Evolutionary conservation across 2,888 invertebrate species (phyloP).

Genomic region (Shargacucullia verbasci): DNA sequence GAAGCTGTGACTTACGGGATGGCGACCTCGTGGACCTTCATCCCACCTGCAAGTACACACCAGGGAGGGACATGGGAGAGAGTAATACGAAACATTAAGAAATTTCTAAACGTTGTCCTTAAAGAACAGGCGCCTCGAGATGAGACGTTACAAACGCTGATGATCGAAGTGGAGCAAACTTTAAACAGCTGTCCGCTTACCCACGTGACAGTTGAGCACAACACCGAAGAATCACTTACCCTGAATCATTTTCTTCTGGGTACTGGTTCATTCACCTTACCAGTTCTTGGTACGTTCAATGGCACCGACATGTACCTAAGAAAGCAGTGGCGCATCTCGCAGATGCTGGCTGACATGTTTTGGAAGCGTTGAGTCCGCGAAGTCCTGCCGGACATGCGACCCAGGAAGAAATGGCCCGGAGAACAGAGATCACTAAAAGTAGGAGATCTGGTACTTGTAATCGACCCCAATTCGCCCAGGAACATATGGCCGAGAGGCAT

Average conservation of each 20-base stretch:
- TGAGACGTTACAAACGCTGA: slow-evolving; percentile 28
- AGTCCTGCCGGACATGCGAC: slow-evolving; percentile 33
- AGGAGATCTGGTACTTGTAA: slow-evolving; percentile 19
- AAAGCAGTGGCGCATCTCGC: slow-evolving; percentile 35
- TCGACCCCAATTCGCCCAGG: slow-evolving; percentile 7
- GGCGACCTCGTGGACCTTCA: slow-evolving; percentile 33
- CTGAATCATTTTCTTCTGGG: slow-evolving; percentile 58
- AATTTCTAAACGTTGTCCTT: slow-evolving; percentile 30
- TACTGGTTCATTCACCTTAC: slow-evolving; percentile 27
- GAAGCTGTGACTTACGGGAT: neutral
- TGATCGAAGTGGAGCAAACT: slow-evolving; percentile 33
- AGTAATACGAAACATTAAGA: slow-evolving; percentile 43
- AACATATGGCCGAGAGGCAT: slow-evolving; percentile 4
- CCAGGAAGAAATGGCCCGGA: slow-evolving; percentile 16
- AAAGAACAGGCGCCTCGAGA: slow-evolving; percentile 41
- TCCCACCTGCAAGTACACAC: slow-evolving; percentile 44
- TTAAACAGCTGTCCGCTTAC: slow-evolving; percentile 38
- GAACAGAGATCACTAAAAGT: slow-evolving; percentile 14
- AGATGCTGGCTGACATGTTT: slow-evolving; percentile 32
- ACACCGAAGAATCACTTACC: slow-evolving; percentile 19
- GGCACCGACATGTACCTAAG: slow-evolving; percentile 22
- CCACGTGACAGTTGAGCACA: slow-evolving; percentile 28
- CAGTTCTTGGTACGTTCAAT: slow-evolving; percentile 12
- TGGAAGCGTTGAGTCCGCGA: slow-evolving; percentile 37
- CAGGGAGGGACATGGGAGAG: slow-evolving; percentile 52